phyloP scores from a whole-genome alignment of 2,888 invertebrate species.

The Tetropium fuscum region DNA sequence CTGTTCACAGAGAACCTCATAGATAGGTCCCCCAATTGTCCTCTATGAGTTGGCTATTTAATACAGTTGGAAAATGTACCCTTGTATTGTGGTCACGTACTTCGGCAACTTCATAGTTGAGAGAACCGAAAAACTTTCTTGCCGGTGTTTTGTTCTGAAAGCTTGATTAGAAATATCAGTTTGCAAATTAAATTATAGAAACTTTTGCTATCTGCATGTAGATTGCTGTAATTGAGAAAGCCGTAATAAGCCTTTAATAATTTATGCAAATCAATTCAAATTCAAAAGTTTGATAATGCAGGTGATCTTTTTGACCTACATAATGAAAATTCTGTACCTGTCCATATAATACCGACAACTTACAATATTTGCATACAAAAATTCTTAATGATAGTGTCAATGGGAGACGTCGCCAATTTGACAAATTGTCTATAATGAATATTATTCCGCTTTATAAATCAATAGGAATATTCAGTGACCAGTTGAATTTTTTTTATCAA shows the following conservation, averaged over 20 bases:
- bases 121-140: slow-evolving; percentile 18
- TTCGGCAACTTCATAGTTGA: slow-evolving; percentile 21
- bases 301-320: slow-evolving; percentile 8
- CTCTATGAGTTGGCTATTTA: slow-evolving; percentile 23
- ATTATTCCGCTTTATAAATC: too few relatives aligned
- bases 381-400: too few relatives aligned
- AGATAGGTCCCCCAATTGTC: slow-evolving; percentile 12
- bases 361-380: too few relatives aligned
- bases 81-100: slow-evolving; percentile 25
- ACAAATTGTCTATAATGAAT: too few relatives aligned
- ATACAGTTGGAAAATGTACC: slow-evolving; percentile 1
- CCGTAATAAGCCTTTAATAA: slow-evolving; percentile 20
- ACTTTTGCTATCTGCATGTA: slow-evolving; percentile 24
- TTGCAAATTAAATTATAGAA: slow-evolving; percentile 22
- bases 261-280: slow-evolving; percentile 9
- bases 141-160: slow-evolving; percentile 8
- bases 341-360: too few relatives aligned
- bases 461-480: too few relatives aligned
- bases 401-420: too few relatives aligned
- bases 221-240: slow-evolving; percentile 6
- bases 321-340: too few relatives aligned
- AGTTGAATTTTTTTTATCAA: too few relatives aligned
- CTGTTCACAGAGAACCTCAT: slow-evolving; percentile 12
- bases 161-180: slow-evolving; percentile 26
- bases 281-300: slow-evolving; percentile 1